phyloP scores from a whole-genome alignment of 2,797 vertebrate genomes.

The Pyrocephalus nanus region DNA sequence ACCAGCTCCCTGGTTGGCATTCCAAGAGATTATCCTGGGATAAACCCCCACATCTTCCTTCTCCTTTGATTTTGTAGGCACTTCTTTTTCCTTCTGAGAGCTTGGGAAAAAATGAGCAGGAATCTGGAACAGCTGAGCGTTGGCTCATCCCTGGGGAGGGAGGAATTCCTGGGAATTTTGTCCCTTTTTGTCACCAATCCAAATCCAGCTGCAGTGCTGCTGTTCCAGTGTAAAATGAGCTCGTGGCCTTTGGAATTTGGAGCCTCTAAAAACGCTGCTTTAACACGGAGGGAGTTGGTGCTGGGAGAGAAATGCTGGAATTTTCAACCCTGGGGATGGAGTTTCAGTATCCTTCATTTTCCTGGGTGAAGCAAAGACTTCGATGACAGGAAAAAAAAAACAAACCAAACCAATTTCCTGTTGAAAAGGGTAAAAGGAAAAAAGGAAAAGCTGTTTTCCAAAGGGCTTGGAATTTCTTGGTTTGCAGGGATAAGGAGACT shows the following conservation, averaged over 20 bases:
- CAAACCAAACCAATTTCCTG: background rate
- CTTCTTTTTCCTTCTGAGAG: background rate
- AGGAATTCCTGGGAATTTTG: background rate
- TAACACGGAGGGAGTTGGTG: background rate
- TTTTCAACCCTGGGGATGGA: background rate
- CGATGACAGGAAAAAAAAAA: background rate
- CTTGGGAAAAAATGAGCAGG: background rate
- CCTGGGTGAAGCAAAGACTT: background rate
- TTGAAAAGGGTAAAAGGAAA: background rate
- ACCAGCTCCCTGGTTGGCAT: background rate
- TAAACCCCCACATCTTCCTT: background rate
- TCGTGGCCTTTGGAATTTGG: fast-evolving
- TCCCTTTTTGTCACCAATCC: background rate
- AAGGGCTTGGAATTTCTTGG: background rate
- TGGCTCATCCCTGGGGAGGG: too few relatives aligned
- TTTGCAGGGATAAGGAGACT: background rate
- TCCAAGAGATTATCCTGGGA: background rate
- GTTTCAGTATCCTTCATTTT: background rate
- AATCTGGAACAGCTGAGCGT: background rate
- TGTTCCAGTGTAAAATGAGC: background rate
- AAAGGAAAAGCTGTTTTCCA: background rate
- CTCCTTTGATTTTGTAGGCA: background rate
- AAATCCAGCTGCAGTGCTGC: background rate
- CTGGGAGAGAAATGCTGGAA: too few relatives aligned
- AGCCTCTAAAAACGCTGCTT: background rate